Evolutionary conservation across 2,888 invertebrate species (phyloP), one percentile per base, ranked within the genome.

Genomic region (Apomyelois bistriatella): DNA sequence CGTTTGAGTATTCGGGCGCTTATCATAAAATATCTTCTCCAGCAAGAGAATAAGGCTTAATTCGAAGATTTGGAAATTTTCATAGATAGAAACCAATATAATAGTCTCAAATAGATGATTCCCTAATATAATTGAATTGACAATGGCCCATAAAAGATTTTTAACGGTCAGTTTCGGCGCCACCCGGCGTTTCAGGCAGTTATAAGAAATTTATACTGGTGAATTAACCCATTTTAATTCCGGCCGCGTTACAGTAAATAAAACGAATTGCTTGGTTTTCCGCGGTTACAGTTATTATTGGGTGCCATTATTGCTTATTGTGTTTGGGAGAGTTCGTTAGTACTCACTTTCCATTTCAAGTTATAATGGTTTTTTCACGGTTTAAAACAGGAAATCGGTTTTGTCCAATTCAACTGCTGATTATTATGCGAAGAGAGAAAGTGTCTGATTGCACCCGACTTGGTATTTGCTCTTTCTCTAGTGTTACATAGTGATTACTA

Each of bases 191-290:
- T 9, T 3, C 0, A 37, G 22, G 52, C 53, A 54, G 54, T 61
- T 60, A 60, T 56, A 57, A 55, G 55, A 57, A 57, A 64, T 61
- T 62, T 61, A 64, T 62, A 58, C 43, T 36, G 43, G 53, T 41
- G 47, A 56, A 60, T 59, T 60, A 56, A 54, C 58, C 61, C 53
- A 60, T 64, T 62, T 61, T 62, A 62, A 64, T 62, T 62, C 59
- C 36, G 53, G 15, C 43, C 28, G 40, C 59, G 56, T 46, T 42
- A 53, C 56, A 53, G 48, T 57, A 56, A 62, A 62, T 59, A 59
- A 53, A 57, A 53, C 46, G 38, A 56, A 59, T 57, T 54, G 58
- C 53, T 53, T 22, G 50, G 54, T 56, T 60, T 54, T 47, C 53
- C 40, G 37, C 49, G 28, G n/a, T 38, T 17, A 12, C 35, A 36